phyloP scores from a whole-genome alignment of 1,140 invertebrate genomes.

The Tyrophagus putrescentiae region DNA sequence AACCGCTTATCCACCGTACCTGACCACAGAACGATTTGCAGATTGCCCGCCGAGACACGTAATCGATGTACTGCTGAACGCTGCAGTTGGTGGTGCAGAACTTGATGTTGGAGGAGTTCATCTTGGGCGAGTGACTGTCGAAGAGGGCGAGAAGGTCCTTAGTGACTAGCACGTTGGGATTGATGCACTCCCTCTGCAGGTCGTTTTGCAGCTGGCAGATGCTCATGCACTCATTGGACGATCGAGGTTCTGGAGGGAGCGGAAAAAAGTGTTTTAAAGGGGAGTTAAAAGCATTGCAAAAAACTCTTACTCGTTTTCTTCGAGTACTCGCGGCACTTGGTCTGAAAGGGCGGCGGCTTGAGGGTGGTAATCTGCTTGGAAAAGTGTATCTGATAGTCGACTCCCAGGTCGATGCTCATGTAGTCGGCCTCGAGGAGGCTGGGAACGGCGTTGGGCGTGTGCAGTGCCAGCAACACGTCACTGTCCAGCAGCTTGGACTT shows the following conservation, averaged over 20 bases:
- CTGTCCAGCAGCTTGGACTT: neutral
- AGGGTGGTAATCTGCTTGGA: neutral
- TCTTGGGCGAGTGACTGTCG: neutral
- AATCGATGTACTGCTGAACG: too few species aligned
- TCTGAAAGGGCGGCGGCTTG: neutral
- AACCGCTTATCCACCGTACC: too few species aligned
- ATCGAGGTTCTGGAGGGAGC: neutral
- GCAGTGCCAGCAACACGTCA: neutral
- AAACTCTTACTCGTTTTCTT: neutral
- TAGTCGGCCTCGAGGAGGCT: constrained; percentile 5
- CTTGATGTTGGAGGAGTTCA: neutral
- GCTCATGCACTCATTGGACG: constrained; percentile 3
- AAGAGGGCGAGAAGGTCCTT: neutral
- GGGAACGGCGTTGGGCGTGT: neutral
- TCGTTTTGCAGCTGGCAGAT: neutral
- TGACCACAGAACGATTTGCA: too few species aligned
- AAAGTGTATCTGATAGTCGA: constrained; percentile 5
- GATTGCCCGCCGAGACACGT: too few species aligned
- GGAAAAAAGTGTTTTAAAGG: neutral
- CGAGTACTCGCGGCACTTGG: neutral
- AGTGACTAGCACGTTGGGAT: neutral
- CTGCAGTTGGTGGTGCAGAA: neutral
- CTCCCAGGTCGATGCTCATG: neutral
- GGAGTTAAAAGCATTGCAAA: neutral
- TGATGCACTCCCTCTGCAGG: neutral